Base-by-base conservation (phyloP, 1,140 invertebrate species). In the Drosophila parabipectinata region DNA sequence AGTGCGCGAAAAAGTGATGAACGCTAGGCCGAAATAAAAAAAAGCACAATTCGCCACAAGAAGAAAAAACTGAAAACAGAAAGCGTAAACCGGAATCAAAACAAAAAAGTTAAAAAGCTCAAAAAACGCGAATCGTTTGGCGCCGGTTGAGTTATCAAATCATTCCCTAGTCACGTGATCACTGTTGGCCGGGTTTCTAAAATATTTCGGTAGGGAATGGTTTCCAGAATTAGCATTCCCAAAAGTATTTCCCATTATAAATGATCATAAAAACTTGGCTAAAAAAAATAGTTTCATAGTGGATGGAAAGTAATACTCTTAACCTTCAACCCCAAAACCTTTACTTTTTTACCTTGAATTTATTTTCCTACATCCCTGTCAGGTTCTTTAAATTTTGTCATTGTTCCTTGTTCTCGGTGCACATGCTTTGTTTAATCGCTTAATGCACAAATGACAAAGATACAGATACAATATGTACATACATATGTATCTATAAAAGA, bases 131-230 rank as follows among this genome's bases (percentile, higher is more conserved):
- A 66, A 66, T 47, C 50, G 26, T 34, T 62, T 64, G 61, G 37
- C 59, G 82, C 68, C 81, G 82, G 81, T 48, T 59, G 56, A 76
- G 74, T 80, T 62, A 61, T 68, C 60, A 45, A 74, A 78, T 59
- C 82, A 85, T 73, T 51, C 52, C 44, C 56, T 45, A 68, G 69
- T 85, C 82, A 85, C 82, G 82, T 85, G 82, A 66, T 59, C 37
- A 44, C 34, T 44, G 26, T 53, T 21, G 24, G 48, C 34, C 21
- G 3, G 14, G 4, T 34, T 32, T 37, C 34, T 37, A 37, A 37
- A 37, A 12, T n/a, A 7, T 15, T 44, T 44, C 15, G 41, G 15
- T 44, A 18, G 41, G n/a, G 6, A 44, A 44, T 18, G 8, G 37
- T 15, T 15, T 4, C 3, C 14, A 34, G 12, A 8, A 18, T 18